phyloP scores from a whole-genome alignment of 2,113 vertebrate genomes.

The Orientallactaga bullata region DNA sequence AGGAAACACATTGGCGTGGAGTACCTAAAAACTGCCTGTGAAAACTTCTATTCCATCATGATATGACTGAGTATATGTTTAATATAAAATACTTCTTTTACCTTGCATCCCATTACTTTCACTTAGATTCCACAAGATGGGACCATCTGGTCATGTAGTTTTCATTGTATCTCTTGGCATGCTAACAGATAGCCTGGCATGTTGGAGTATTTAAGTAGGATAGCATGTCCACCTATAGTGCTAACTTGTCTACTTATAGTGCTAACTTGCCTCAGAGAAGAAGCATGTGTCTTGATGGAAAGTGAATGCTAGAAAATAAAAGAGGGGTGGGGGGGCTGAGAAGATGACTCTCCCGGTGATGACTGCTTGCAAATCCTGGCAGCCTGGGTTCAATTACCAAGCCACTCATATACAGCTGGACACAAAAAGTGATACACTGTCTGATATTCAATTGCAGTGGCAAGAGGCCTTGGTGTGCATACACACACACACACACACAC shows the following conservation, averaged over 20 bases:
- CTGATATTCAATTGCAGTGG: no score
- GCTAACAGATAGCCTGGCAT: background rate
- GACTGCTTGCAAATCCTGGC: no score
- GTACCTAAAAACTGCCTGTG: slow-evolving; percentile 18
- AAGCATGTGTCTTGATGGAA: background rate
- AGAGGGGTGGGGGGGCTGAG: background rate
- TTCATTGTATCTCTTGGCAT: background rate
- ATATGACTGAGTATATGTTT: background rate
- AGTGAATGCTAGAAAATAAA: background rate
- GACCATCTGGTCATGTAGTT: background rate
- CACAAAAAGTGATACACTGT: no score
- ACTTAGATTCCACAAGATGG: background rate
- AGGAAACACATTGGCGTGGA: background rate
- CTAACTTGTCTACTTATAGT: background rate
- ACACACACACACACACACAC: no score
- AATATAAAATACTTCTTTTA: slow-evolving; percentile 2
- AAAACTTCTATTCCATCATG: background rate
- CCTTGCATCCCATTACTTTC: background rate
- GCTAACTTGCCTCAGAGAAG: background rate
- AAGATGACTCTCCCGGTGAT: no score
- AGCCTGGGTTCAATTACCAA: no score
- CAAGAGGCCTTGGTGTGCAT: no score
- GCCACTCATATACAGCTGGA: no score
- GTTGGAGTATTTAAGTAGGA: background rate
- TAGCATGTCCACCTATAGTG: background rate